Conservation (phyloP, 2,113 vertebrate species). For the Oncorhynchus masou region DNA sequence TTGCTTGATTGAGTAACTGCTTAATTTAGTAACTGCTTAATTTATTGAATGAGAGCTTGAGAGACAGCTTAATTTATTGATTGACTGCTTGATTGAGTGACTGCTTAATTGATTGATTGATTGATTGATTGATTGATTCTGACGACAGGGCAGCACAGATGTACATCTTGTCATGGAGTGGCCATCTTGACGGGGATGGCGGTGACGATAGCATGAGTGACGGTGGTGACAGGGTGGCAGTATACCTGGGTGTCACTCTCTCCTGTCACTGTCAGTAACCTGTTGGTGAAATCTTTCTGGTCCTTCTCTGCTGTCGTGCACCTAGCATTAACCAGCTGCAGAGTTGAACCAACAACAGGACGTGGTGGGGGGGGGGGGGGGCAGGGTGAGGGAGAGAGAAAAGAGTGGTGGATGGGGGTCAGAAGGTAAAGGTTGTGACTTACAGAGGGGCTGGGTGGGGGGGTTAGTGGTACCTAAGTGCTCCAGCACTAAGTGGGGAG, state of each 20-base stretch:
- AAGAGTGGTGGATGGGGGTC: constrained; percentile 35
- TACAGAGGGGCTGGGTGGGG: neutral
- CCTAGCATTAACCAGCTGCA: constrained; percentile 97
- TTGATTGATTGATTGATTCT: neutral
- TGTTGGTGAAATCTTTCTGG: constrained; percentile 99
- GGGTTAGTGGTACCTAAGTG: constrained; percentile 16
- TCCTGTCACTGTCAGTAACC: constrained; percentile 99
- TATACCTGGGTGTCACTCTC: constrained; percentile 97
- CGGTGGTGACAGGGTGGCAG: neutral
- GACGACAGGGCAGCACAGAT: neutral
- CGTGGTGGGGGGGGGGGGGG: constrained; percentile 27
- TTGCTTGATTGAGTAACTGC: no score
- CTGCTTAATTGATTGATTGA: no score
- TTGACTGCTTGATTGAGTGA: no score
- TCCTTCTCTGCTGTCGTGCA: constrained; percentile 97
- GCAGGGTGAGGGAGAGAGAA: constrained; percentile 12
- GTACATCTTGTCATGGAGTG: constrained; percentile 78
- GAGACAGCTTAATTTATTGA: no score
- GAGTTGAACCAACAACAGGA: constrained; percentile 73
- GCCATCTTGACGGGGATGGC: constrained; percentile 58
- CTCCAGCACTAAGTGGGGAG: constrained; percentile 13
- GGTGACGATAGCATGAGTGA: constrained; percentile 24
- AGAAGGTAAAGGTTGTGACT: constrained; percentile 9
- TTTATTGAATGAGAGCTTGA: no score
- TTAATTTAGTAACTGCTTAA: no score